phyloP scores from a whole-genome alignment of 2,113 vertebrate genomes.

The Myiagra hebetior region DNA sequence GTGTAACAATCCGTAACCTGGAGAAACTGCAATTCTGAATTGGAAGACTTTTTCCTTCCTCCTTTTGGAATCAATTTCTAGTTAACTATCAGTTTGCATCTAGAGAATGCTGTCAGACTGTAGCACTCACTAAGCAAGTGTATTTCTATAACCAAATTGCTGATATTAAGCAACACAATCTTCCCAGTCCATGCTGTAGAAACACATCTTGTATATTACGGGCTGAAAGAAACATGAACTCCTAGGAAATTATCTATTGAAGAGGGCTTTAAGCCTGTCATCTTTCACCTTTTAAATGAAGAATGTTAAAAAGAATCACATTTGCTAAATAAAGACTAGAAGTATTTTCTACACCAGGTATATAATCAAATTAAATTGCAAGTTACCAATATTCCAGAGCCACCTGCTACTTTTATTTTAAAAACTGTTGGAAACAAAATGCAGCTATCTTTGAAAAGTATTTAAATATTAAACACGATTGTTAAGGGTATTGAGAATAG shows the following conservation, averaged over 20 bases:
- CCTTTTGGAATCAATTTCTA: not conserved
- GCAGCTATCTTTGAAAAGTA: not conserved
- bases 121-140: not conserved
- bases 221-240: not conserved
- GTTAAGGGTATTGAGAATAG: not conserved
- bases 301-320: not conserved
- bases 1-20: not conserved
- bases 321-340: not conserved
- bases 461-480: not conserved
- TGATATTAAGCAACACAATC: not conserved
- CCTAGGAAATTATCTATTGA: not conserved
- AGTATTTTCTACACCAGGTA: not conserved
- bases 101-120: not conserved
- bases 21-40: not conserved
- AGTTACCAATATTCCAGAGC: not conserved
- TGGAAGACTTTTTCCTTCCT: not conserved
- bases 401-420: constrained; percentile 4
- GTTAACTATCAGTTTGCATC: not conserved
- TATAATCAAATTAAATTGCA: not conserved
- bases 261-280: not conserved
- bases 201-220: not conserved
- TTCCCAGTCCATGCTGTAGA: not conserved
- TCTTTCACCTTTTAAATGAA: not conserved
- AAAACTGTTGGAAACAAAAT: not conserved
- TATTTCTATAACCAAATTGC: not conserved